Evolutionary conservation across 35 echinoderm and acorn worm genomes (phyloP).

Genomic region (Strongylocentrotus purpuratus): DNA sequence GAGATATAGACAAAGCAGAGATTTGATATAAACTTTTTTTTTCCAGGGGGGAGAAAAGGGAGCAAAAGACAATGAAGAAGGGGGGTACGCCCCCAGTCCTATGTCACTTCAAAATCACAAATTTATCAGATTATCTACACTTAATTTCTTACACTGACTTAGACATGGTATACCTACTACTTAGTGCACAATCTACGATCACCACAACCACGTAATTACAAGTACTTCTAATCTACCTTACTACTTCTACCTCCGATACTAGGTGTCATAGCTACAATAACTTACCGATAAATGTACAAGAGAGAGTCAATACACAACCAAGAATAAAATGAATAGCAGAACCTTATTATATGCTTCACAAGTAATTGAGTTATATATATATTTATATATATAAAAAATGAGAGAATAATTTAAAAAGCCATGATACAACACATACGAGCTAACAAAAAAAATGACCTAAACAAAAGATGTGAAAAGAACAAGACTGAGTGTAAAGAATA

Average conservation of each 20-base stretch:
- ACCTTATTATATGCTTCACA: conserved; percentile 31
- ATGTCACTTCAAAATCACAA: conserved; percentile 52
- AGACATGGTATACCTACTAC: conserved; percentile 18
- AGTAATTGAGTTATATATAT: conserved; percentile 31
- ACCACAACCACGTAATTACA: conserved; percentile 39
- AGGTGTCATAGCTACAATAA: conserved; percentile 48
- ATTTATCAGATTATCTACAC: conserved; percentile 44
- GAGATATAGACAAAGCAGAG: conserved; percentile 46
- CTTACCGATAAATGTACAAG: conserved; percentile 49
- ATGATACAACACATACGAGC: not conserved
- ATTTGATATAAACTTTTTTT: conserved; percentile 22
- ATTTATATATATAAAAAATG: conserved; percentile 23
- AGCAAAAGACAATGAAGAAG: conserved; percentile 9
- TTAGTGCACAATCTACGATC: conserved; percentile 47
- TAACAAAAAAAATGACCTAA: not conserved
- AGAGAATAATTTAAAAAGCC: conserved; percentile 46
- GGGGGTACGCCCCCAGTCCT: not conserved
- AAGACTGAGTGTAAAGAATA: conserved; percentile 14
- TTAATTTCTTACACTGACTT: conserved; percentile 43
- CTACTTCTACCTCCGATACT: conserved; percentile 27
- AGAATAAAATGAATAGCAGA: conserved; percentile 46
- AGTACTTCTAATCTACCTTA: conserved; percentile 12
- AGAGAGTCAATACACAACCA: conserved; percentile 51
- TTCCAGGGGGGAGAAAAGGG: conserved; percentile 18
- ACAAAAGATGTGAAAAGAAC: not conserved